Evolutionary conservation across 2,113 vertebrate species (phyloP).

Genomic region (Smithornis capensis): DNA sequence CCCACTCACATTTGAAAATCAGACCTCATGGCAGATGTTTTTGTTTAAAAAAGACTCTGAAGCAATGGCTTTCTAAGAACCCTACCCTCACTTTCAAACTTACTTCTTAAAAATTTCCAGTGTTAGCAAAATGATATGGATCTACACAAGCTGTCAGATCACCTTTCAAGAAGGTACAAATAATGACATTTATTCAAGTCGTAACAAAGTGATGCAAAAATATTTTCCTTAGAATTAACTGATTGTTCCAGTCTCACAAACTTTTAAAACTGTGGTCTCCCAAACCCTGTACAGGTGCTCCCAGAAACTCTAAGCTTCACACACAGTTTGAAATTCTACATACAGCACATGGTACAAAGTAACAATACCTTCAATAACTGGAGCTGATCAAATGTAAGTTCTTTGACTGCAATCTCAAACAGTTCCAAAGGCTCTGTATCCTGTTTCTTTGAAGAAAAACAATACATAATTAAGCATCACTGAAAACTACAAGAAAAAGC

Average conservation of each 20-base stretch:
- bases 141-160: neutral
- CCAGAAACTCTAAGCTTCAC: neutral
- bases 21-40: neutral
- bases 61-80: neutral
- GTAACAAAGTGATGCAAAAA: neutral
- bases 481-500: neutral
- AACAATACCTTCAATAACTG: conserved; percentile 90
- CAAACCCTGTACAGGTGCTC: neutral
- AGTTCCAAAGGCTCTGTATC: conserved; percentile 84
- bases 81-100: neutral
- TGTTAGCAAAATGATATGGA: neutral
- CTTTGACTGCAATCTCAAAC: conserved; percentile 96
- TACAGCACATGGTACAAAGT: neutral
- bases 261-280: neutral
- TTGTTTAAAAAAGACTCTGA: neutral
- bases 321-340: neutral
- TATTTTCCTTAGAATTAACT: neutral
- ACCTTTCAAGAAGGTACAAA: neutral
- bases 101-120: neutral
- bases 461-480: neutral
- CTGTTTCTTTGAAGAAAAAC: conserved; percentile 82
- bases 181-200: neutral
- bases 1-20: neutral
- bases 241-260: neutral
- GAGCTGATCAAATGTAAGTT: conserved; percentile 93